A percentile compares a stretch with the other conserved stretches of the same genome.
These are phyloP conservation scores for Uropsilus gracilis DNA, from an alignment of 2,113 vertebrate species.

Conservation along the genomic window DNA sequence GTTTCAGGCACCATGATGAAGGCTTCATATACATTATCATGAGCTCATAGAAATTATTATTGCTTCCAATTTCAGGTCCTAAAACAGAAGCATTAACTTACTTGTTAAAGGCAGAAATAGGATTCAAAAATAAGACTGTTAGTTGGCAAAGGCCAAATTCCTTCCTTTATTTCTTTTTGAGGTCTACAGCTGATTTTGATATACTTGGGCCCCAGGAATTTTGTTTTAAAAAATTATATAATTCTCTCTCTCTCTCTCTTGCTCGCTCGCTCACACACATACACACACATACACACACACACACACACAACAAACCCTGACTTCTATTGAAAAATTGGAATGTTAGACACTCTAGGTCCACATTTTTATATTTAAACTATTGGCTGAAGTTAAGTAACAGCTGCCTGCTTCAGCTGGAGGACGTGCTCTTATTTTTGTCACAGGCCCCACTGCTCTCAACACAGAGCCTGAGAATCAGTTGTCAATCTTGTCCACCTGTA, in stretches of 20 bases:
- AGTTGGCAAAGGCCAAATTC: background rate
- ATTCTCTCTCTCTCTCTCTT: too few relatives aligned
- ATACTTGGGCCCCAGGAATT: background rate
- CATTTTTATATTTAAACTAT: background rate
- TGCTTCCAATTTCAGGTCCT: background rate
- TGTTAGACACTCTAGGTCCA: background rate
- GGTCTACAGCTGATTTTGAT: background rate
- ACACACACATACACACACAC: background rate
- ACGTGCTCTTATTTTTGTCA: background rate
- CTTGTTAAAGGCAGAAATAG: background rate
- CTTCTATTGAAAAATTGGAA: background rate
- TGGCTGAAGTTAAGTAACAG: background rate
- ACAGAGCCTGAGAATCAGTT: background rate
- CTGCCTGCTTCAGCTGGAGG: background rate
- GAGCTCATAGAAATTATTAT: background rate
- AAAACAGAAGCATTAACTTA: background rate
- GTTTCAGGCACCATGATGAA: background rate
- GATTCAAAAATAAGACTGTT: background rate
- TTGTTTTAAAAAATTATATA: background rate
- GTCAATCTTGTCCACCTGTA: background rate
- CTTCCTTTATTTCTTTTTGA: background rate
- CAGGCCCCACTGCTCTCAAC: background rate
- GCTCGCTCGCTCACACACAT: too few relatives aligned
- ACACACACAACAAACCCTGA: background rate
- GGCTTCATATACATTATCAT: background rate